A percentile compares a stretch with the other conserved stretches of the same genome.
phyloP scores from a whole-genome alignment of 2,113 vertebrate species.

The Sprattus sprattus region DNA sequence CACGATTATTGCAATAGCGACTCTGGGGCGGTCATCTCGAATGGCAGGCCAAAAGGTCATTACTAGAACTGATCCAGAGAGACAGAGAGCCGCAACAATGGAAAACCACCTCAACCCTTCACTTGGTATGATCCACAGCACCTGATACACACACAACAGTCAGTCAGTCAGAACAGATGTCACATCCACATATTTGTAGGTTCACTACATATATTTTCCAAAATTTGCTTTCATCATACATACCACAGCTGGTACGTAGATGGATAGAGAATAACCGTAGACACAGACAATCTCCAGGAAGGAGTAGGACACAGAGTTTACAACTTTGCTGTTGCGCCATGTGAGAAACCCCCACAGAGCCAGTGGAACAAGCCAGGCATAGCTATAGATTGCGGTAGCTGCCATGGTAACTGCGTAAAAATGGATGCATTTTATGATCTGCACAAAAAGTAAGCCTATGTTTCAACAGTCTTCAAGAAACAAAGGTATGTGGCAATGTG shows the following conservation, averaged over 20 bases:
- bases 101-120: slow-evolving; percentile 84
- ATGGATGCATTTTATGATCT: neutral
- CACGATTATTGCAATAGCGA: slow-evolving; percentile 74
- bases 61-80: slow-evolving; percentile 88
- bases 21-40: slow-evolving; percentile 82
- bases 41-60: slow-evolving; percentile 96
- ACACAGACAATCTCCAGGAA: slow-evolving; percentile 96
- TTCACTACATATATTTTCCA: neutral
- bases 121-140: slow-evolving; percentile 86
- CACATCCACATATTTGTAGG: neutral
- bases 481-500: neutral
- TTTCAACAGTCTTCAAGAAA: neutral
- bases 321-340: slow-evolving; percentile 90
- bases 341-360: slow-evolving; percentile 90
- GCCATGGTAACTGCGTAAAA: slow-evolving; percentile 86
- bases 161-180: neutral
- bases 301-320: slow-evolving; percentile 89
- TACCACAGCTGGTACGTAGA: slow-evolving; percentile 95
- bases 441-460: neutral
- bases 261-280: slow-evolving; percentile 92
- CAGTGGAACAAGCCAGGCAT: slow-evolving; percentile 91
- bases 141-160: slow-evolving; percentile 62
- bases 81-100: slow-evolving; percentile 79
- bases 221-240: slow-evolving; percentile 46
- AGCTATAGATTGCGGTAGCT: slow-evolving; percentile 89